phyloP scores from a whole-genome alignment of 37 sponge, comb jelly and placozoan species.

The Spongilla lacustris region DNA sequence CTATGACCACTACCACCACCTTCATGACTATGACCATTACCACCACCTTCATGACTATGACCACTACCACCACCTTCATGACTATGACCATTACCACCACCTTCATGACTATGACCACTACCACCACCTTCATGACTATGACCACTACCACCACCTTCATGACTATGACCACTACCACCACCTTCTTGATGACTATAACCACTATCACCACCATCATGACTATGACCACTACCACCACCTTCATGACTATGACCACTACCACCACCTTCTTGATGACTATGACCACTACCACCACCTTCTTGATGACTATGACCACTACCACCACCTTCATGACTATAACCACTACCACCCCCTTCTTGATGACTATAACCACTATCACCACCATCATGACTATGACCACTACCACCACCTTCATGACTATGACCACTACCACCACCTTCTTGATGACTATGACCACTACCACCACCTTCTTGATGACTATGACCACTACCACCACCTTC shows the following conservation, averaged over 20 bases:
- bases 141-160: neutral
- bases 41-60: slow-evolving; percentile 9
- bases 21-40: slow-evolving; percentile 10
- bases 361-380: neutral
- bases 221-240: neutral
- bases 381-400: neutral
- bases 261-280: neutral
- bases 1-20: slow-evolving; percentile 8
- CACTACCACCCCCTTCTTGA: neutral
- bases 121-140: neutral
- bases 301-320: neutral
- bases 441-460: neutral
- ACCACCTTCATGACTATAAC: neutral
- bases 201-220: neutral
- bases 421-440: neutral
- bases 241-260: neutral
- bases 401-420: neutral
- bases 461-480: neutral
- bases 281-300: neutral
- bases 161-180: neutral
- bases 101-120: slow-evolving; percentile 4
- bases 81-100: slow-evolving; percentile 5
- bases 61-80: slow-evolving; percentile 10
- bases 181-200: neutral
- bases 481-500: slow-evolving; percentile 1